Evolutionary conservation across 1,140 invertebrate genomes (phyloP), one percentile per base, ranked within the genome.

Genomic region (Trachymyrmex cornetzi): DNA sequence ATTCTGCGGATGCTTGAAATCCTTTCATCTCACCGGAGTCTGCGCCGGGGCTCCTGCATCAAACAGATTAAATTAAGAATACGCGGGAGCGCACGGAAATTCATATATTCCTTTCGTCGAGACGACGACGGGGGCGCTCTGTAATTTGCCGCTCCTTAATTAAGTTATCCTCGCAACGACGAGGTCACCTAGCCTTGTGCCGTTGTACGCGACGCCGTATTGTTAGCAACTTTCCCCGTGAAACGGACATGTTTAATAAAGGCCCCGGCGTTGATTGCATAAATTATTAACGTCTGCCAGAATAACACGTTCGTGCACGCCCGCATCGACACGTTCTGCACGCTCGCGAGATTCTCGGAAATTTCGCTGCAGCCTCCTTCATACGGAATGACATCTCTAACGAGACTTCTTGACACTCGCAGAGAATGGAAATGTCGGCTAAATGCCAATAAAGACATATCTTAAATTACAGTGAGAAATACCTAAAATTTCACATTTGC

Each of bases 251-350:
- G 80, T 84, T 84, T 84, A 84, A 84, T 84, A 84, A 84, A 61
- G 74, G 30, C 64, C 74, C 57, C 9, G 14, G 87, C 55, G 88
- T 89, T 89, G 87, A 89, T 89, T 89, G 88, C 75, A 79, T 89
- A 89, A 88, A 89, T 89, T 89, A 89, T 89, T 89, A 89, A 88
- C 87, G 74, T 88, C 71, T 61, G 19, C 71, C 16, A 38, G 61
- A 0, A 38, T 48, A 61, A 71, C 72, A 22, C 34, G 22, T 44
- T 14, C 27, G 19, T 30, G 77, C 30, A 16, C 30, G 72, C 57
- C 59, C 3, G 1, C 38, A 74, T 74, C 55, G 63, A 80, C 77
- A 80, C n/a, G 64, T 55, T 5, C 63, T 9, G 16, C 67, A 30
- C 19, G 53, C 53, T 27, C 53, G 12, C 12, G 27, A 7, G 53